phyloP scores from a whole-genome alignment of 2,797 vertebrate genomes.

The Protonibea diacanthus region DNA sequence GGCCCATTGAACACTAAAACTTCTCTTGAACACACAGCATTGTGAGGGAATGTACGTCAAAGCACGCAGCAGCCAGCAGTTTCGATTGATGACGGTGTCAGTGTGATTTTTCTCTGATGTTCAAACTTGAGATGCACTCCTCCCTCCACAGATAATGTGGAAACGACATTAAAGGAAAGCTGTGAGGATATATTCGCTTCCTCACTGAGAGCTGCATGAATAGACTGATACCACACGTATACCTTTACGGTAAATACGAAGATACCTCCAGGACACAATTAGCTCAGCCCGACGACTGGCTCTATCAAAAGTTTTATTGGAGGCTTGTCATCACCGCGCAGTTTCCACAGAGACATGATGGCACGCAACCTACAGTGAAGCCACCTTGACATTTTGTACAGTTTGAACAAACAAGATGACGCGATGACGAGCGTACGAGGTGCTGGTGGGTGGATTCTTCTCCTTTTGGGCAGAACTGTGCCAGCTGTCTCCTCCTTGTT shows the following conservation, averaged over 20 bases:
- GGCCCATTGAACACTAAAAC: slow-evolving; percentile 16
- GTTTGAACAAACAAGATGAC: background rate
- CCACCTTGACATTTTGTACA: background rate
- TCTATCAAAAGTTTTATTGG: no score
- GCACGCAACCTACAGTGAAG: no score
- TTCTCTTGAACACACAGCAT: slow-evolving; percentile 8
- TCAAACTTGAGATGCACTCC: background rate
- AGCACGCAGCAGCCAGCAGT: slow-evolving; percentile 33
- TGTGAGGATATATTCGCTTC: background rate
- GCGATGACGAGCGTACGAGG: background rate
- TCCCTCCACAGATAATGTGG: background rate
- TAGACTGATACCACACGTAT: background rate
- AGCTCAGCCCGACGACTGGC: background rate
- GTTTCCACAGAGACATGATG: background rate
- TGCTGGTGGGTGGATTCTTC: no score
- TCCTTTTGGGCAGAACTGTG: background rate
- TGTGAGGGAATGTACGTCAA: slow-evolving; percentile 18
- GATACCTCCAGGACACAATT: background rate
- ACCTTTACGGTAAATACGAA: background rate
- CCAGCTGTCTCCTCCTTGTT: background rate
- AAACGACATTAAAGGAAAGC: background rate
- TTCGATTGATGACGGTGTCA: slow-evolving; percentile 47
- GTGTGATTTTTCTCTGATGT: background rate
- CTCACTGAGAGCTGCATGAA: background rate
- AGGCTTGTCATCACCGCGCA: background rate